Percentiles rank a stretch among this genome's conserved stretches.
Evolutionary conservation across 1,140 invertebrate species (phyloP).

Genomic region (Archegozetes longisetosus): DNA sequence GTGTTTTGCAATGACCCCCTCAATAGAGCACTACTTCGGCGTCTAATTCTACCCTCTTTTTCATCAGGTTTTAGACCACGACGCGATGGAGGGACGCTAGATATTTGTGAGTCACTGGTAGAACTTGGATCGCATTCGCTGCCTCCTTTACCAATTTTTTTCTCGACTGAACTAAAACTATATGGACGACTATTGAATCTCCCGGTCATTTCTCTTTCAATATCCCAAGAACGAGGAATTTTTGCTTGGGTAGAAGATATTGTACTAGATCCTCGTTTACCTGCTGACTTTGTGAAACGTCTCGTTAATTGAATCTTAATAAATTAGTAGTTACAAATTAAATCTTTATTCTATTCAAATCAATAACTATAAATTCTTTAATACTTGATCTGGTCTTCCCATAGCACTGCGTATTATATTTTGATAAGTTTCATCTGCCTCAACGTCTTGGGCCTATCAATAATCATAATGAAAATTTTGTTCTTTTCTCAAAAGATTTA

Average conservation of each 20-base stretch:
- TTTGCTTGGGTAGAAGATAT: neutral
- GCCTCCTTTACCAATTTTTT: too few species aligned
- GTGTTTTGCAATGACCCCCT: neutral
- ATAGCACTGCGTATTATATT: neutral
- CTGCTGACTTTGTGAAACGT: too few species aligned
- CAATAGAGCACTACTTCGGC: neutral
- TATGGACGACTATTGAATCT: neutral
- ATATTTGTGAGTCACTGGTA: neutral
- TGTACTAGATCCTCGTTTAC: too few species aligned
- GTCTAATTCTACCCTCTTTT: neutral
- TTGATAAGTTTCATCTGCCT: constrained; percentile 2
- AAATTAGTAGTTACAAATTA: too few species aligned
- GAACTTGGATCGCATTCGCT: neutral
- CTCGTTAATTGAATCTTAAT: too few species aligned
- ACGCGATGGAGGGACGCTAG: neutral
- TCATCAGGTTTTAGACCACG: neutral
- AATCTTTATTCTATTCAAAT: too few species aligned
- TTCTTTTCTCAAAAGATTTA: neutral
- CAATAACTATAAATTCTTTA: neutral
- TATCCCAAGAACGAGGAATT: neutral
- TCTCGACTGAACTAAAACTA: neutral
- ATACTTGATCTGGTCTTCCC: neutral
- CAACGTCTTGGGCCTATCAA: neutral
- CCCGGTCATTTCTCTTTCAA: neutral
- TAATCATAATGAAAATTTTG: neutral